Base-by-base conservation (phyloP, 2,888 invertebrate genomes). In the Drosophila subquinaria region DNA sequence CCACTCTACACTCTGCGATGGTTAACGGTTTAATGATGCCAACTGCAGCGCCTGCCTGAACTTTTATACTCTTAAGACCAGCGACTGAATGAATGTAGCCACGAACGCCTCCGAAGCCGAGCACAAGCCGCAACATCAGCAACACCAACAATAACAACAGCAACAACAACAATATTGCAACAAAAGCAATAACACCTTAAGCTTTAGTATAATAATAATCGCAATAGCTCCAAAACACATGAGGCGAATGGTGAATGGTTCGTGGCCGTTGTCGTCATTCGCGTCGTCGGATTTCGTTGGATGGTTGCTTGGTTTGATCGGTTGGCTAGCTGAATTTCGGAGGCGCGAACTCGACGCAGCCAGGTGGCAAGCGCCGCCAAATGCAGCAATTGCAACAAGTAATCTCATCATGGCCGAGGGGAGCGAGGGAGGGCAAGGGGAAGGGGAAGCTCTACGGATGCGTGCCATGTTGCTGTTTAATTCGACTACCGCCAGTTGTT, bases 11-110 rank as follows among this genome's bases (percentile, higher is more conserved):
- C 85, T 76, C 77, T 70, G 82, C 73, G 77, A 88, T 90, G 91
- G 93, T 92, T 91, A 92, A 93, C 93, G 90, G 90, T 88, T 92
- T 91, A 93, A 92, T 93, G 93, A 93, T 93, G 91, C 82, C 86
- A 90, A 88, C 87, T 90, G 85, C 82, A 89, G 83, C 84, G 82
- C 79, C 79, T 82, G 85, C 79, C 83, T 89, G 84, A 88, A 91
- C 91, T 92, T 93, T 92, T 93, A 93, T 93, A 76, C 75, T 68
- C 62, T 80, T 79, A 82, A 72, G 56, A 53, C 65, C 47, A 74
- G 57, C 57, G 74, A 61, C 38, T 75, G 62, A 81, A 69, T 81
- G 79, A 81, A 69, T 84, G 85, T 69, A 59, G 66, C 73, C 45
- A 51, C 60, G 48, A 53, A 20, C 59, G 45, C 35, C 36, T 33